Evolutionary conservation across 1,140 invertebrate genomes (phyloP), one percentile per base, ranked within the genome.

Genomic region (Zaprionus africanus): DNA sequence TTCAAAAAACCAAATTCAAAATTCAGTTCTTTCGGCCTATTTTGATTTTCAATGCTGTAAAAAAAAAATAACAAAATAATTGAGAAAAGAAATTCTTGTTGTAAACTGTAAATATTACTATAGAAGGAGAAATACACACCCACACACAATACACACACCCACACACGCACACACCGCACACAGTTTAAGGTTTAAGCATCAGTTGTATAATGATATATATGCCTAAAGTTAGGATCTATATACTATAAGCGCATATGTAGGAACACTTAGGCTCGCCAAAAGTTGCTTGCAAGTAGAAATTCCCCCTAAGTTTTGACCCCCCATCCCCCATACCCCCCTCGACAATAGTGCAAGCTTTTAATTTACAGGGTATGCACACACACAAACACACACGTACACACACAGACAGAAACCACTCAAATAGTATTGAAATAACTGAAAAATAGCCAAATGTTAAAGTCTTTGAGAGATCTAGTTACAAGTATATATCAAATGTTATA

Each of bases 21-120:
- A 92, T 92, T 92, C 36, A 66, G 65, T 88, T 79, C 87, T 87
- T 88, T 92, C 78, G 87, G 84, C 90, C 69, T 62, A 31, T 78
- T 90, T 77, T 86, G 62, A 77, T 80, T 90, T 85, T 77, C 62
- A 51, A 57, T 57, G 66, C 71, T 51, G 68, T 68, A 63, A 81
- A 68, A 75, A 19, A 58, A 46, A 51, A 73, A 56, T 13, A 22
- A 36, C n/a, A 15, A 22, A 78, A 76, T 31, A 77, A 66, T 64
- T 82, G 76, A 66, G 19, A 73, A 28, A 7, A 49, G 11, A 74
- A 82, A 74, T 51, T 53, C 62, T 87, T 87, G 82, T 85, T 85
- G 78, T 88, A 81, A 83, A 78, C 43, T 78, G 62, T 71, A 64
- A 26, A 68, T 76, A 76, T 53, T 74, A 72, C 61, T 74, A 77